phyloP scores from a whole-genome alignment of 2,797 vertebrate genomes.

The Thalassophryne amazonica region DNA sequence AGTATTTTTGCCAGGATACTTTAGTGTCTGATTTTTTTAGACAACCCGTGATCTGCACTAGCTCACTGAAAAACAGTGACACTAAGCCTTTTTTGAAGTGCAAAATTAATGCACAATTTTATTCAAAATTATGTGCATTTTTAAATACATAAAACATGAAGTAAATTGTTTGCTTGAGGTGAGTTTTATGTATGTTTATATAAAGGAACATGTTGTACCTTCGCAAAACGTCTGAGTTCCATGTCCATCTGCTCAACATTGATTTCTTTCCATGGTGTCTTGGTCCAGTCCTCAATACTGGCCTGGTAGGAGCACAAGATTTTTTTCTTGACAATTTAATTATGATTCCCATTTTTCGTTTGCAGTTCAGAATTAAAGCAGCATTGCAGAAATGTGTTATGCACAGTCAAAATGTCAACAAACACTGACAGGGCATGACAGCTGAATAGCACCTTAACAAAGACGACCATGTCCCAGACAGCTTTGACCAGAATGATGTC shows the following conservation, averaged over 20 bases:
- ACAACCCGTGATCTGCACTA: too few relatives aligned
- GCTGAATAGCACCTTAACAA: constrained; percentile 71
- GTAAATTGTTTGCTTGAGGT: too few relatives aligned
- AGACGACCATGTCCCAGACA: constrained; percentile 81
- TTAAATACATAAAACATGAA: too few relatives aligned
- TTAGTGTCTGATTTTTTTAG: too few relatives aligned
- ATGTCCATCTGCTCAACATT: constrained; percentile 90
- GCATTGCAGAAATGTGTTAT: background rate
- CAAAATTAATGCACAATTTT: too few relatives aligned
- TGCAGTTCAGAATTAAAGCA: background rate
- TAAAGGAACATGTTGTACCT: constrained; percentile 54
- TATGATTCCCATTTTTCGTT: background rate
- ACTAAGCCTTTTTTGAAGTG: too few relatives aligned
- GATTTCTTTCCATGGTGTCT: constrained; percentile 87
- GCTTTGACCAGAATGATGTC: constrained; percentile 79
- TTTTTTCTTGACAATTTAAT: background rate
- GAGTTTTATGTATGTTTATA: too few relatives aligned
- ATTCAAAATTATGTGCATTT: too few relatives aligned
- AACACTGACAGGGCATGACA: background rate
- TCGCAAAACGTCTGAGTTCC: constrained; percentile 85
- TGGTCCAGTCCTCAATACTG: constrained; percentile 85
- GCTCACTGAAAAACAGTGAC: too few relatives aligned
- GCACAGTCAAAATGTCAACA: background rate
- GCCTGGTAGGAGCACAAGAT: constrained; percentile 59
- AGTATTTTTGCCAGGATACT: too few relatives aligned